Conservation (phyloP, 2,888 invertebrate species). For the Liposcelis brunnea region DNA sequence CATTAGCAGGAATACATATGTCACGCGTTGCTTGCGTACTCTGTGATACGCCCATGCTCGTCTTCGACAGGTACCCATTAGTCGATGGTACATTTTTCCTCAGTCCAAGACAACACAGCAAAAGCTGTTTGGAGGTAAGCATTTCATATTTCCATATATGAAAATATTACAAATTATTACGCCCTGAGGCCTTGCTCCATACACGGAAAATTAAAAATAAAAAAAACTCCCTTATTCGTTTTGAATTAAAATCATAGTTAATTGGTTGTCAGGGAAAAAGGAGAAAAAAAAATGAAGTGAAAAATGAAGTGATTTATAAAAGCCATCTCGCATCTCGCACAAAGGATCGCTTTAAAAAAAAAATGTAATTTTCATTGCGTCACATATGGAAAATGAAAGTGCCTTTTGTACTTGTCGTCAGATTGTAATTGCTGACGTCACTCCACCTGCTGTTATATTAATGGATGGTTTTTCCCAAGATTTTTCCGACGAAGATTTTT, state of each 20-base stretch:
- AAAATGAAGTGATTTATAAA: too few relatives aligned
- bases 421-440: too few relatives aligned
- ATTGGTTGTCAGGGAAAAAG: background rate
- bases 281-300: too few relatives aligned
- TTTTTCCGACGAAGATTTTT: too few relatives aligned
- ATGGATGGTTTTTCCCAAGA: too few relatives aligned
- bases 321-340: too few relatives aligned
- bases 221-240: background rate
- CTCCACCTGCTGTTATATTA: too few relatives aligned
- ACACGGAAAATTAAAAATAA: constrained; percentile 3
- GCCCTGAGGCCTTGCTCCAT: background rate
- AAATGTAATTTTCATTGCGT: too few relatives aligned
- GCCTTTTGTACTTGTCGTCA: too few relatives aligned
- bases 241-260: constrained; percentile 7
- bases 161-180: background rate
- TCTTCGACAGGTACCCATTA: constrained; percentile 93
- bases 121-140: constrained; percentile 69
- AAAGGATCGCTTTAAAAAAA: too few relatives aligned
- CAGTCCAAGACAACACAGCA: constrained; percentile 80
- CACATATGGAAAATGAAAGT: too few relatives aligned
- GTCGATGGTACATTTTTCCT: constrained; percentile 97
- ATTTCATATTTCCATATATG: too few relatives aligned
- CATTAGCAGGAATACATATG: constrained; percentile 79
- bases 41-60: constrained; percentile 75
- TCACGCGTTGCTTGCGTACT: constrained; percentile 70